Evolutionary conservation across 2,888 invertebrate genomes (phyloP).

Genomic region (Scelioninae gen. 2): DNA sequence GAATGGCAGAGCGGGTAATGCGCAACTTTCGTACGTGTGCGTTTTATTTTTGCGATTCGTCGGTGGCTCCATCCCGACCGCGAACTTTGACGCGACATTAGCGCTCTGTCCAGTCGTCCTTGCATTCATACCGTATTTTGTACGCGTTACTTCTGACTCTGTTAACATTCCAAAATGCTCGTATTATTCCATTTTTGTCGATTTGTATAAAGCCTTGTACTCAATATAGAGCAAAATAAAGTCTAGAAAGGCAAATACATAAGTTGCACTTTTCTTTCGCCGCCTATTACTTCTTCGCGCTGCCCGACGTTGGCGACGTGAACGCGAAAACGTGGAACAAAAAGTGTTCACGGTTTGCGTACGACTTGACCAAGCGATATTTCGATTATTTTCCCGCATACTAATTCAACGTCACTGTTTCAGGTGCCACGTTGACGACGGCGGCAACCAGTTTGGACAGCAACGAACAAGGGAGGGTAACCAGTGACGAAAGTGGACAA

Average conservation of each 20-base stretch:
- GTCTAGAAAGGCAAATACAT: constrained; percentile 73
- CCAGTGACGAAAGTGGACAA: no score
- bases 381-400: constrained; percentile 36
- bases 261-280: constrained; percentile 32
- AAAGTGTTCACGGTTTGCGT: no score
- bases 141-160: constrained; percentile 54
- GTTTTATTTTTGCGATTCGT: constrained; percentile 20
- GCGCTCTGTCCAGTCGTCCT: constrained; percentile 45
- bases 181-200: constrained; percentile 68
- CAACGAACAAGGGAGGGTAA: no score
- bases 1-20: constrained; percentile 37
- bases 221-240: constrained; percentile 75
- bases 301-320: no score
- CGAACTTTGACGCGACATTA: constrained; percentile 32
- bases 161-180: constrained; percentile 73
- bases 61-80: not conserved
- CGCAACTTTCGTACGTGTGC: constrained; percentile 26
- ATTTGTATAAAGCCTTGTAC: constrained; percentile 75
- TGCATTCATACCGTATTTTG: constrained; percentile 53
- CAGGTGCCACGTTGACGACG: constrained; percentile 29
- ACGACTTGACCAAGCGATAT: no score
- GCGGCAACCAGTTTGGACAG: no score
- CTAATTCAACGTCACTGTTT: constrained; percentile 51
- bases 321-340: no score
- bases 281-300: no score